Evolutionary conservation across 2,888 invertebrate species (phyloP).

Genomic region (Zaprionus lineosus): DNA sequence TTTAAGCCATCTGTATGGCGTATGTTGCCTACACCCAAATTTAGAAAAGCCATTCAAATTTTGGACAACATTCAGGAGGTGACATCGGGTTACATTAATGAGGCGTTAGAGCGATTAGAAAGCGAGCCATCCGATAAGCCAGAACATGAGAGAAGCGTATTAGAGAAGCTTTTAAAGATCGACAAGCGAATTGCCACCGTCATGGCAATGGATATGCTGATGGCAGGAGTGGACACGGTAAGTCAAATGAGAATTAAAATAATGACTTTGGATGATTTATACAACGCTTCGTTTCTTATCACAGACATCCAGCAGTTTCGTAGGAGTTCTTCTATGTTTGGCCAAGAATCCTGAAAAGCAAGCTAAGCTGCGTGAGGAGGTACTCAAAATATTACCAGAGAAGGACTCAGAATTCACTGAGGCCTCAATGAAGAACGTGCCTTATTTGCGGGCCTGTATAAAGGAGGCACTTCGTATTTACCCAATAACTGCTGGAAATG

Average conservation of each 20-base stretch:
- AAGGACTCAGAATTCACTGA: conserved; percentile 83
- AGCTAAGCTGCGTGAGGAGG: conserved; percentile 85
- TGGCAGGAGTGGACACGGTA: conserved; percentile 89
- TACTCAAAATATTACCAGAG: conserved; percentile 82
- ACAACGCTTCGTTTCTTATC: too few species aligned
- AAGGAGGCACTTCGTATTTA: conserved; percentile 88
- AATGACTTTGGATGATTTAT: too few species aligned
- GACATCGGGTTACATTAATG: conserved; percentile 75
- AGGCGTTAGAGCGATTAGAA: conserved; percentile 74
- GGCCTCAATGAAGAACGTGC: conserved; percentile 83
- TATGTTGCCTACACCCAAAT: conserved; percentile 42
- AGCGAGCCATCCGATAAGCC: conserved; percentile 27
- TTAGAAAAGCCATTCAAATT: conserved; percentile 46
- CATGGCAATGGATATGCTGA: conserved; percentile 88
- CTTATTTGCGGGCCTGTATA: conserved; percentile 88
- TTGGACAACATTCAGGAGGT: conserved; percentile 71
- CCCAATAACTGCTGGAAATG: conserved; percentile 85
- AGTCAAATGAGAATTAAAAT: too few species aligned
- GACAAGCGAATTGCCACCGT: conserved; percentile 86
- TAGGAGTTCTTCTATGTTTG: conserved; percentile 79
- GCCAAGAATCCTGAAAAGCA: conserved; percentile 87
- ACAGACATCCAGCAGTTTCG: conserved; percentile 68
- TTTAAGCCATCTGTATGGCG: conserved; percentile 51
- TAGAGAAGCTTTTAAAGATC: conserved; percentile 86
- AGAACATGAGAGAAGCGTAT: conserved; percentile 84